Evolutionary conservation across 2,888 invertebrate genomes (phyloP).

Genomic region (Parnassius mnemosyne): DNA sequence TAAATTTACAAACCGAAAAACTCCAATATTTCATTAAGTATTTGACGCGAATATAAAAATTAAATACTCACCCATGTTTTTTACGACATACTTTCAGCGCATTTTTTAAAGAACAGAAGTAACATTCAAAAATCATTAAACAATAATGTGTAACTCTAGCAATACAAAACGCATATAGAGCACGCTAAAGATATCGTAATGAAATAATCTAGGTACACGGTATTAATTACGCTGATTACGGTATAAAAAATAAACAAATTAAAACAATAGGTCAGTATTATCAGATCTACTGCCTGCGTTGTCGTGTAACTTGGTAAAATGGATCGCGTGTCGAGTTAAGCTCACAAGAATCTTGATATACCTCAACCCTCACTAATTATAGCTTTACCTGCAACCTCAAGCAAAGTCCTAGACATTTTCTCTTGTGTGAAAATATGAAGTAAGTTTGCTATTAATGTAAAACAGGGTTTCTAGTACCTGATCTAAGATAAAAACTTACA

Average conservation of each 20-base stretch:
- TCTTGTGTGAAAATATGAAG: constrained; percentile 35
- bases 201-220: constrained; percentile 26
- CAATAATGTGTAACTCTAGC: constrained; percentile 12
- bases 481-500: constrained; percentile 15
- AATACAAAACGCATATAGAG: constrained; percentile 13
- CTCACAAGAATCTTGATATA: constrained; percentile 65
- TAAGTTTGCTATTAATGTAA: constrained; percentile 33
- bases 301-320: constrained; percentile 61
- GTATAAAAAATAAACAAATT: constrained; percentile 42
- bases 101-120: constrained; percentile 12
- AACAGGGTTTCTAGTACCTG: constrained; percentile 23
- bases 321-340: constrained; percentile 61
- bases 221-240: constrained; percentile 32
- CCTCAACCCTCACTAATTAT: constrained; percentile 63
- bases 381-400: constrained; percentile 59
- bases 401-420: constrained; percentile 37
- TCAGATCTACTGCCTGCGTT: constrained; percentile 54
- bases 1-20: constrained; percentile 50
- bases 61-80: constrained; percentile 26
- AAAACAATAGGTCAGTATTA: constrained; percentile 49
- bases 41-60: constrained; percentile 22
- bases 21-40: constrained; percentile 29
- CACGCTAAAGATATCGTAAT: constrained; percentile 23
- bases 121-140: constrained; percentile 9
- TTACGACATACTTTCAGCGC: constrained; percentile 25